A percentile compares a stretch with the other conserved stretches of the same genome.
These are phyloP conservation scores for Myopa testacea DNA, from an alignment of 2,888 invertebrate species.

Conservation along the genomic window DNA sequence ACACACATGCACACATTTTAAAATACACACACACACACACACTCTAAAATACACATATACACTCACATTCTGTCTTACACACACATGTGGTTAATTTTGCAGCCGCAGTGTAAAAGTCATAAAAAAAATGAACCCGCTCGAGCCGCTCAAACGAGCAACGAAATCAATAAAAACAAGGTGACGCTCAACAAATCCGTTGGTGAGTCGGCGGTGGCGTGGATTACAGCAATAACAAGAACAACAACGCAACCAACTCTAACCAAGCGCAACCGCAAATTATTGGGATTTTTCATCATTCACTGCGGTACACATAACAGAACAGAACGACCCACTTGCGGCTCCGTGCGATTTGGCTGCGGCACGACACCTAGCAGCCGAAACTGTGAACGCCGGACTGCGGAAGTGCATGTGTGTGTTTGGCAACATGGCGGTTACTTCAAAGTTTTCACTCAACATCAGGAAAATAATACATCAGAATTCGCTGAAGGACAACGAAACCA, in stretches of 20 bases:
- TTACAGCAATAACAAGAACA: neutral
- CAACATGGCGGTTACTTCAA: neutral
- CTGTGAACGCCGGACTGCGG: neutral
- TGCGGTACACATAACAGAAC: slow-evolving; percentile 18
- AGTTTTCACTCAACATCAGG: neutral
- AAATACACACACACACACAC: slow-evolving; percentile 2
- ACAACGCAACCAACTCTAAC: neutral
- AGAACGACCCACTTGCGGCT: slow-evolving; percentile 2
- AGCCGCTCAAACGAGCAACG: slow-evolving; percentile 41
- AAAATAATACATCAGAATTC: slow-evolving; percentile 3
- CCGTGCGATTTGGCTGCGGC: neutral
- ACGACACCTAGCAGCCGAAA: slow-evolving; percentile 4
- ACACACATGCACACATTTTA: slow-evolving; percentile 6
- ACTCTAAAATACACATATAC: neutral
- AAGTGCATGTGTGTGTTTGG: slow-evolving; percentile 20
- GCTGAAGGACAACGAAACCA: neutral
- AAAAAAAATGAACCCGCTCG: slow-evolving; percentile 35
- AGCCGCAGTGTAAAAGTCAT: slow-evolving; percentile 32
- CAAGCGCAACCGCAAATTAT: slow-evolving; percentile 48
- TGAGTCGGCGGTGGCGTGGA: slow-evolving; percentile 1
- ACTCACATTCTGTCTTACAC: neutral
- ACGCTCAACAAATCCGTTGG: slow-evolving; percentile 43
- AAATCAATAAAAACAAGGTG: slow-evolving; percentile 64
- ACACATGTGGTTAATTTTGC: slow-evolving; percentile 64
- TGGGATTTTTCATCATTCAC: slow-evolving; percentile 45